A percentile compares a stretch with the other conserved stretches of the same genome.
Evolutionary conservation across 2,888 invertebrate genomes (phyloP).

Genomic region (Galerucella pusilla): DNA sequence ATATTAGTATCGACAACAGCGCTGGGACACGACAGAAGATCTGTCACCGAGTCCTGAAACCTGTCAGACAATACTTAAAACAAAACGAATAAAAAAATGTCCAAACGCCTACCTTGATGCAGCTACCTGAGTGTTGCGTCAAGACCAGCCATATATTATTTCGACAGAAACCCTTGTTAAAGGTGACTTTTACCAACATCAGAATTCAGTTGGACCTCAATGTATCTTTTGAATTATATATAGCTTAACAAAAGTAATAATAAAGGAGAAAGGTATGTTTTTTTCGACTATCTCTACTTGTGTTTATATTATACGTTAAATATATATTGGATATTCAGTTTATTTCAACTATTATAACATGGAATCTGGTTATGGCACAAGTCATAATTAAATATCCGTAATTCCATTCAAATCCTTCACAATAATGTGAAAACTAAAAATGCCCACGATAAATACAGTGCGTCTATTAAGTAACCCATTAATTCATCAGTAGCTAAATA

Average conservation of each 20-base stretch:
- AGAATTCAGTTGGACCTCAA: slow-evolving; percentile 58
- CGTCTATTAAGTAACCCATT: too few relatives aligned
- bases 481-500: too few relatives aligned
- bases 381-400: too few relatives aligned
- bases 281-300: background rate
- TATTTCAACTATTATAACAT: too few relatives aligned
- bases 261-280: background rate
- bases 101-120: slow-evolving; percentile 64
- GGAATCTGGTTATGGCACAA: too few relatives aligned
- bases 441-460: too few relatives aligned
- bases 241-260: slow-evolving; percentile 25
- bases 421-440: too few relatives aligned
- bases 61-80: slow-evolving; percentile 61
- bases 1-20: slow-evolving; percentile 19
- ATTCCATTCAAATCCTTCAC: too few relatives aligned
- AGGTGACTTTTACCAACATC: slow-evolving; percentile 59
- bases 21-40: slow-evolving; percentile 47
- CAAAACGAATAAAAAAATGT: slow-evolving; percentile 56
- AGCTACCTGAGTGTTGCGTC: slow-evolving; percentile 66
- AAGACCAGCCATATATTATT: slow-evolving; percentile 64
- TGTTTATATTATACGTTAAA: background rate
- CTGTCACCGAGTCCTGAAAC: slow-evolving; percentile 61
- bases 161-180: slow-evolving; percentile 65
- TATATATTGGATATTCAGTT: background rate
- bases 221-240: slow-evolving; percentile 28